Evolutionary conservation across 2,888 invertebrate genomes (phyloP).

Genomic region (Branchipolynoe longqiensis): DNA sequence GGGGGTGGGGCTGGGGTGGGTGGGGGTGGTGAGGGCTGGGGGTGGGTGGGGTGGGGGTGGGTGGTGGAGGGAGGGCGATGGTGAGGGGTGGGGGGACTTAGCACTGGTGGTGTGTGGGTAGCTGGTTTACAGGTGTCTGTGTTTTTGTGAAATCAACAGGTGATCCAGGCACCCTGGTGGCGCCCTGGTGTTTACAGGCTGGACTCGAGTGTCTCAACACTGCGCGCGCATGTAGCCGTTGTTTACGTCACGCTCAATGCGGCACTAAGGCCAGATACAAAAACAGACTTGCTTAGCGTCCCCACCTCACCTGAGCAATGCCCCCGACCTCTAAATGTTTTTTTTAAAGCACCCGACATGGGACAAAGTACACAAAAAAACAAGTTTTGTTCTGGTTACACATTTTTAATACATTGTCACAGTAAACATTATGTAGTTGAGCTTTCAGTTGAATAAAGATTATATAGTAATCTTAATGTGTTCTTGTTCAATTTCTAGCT

Average conservation of each 20-base stretch:
- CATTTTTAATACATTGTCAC: too few relatives aligned
- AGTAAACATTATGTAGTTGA: too few relatives aligned
- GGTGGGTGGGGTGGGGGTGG: background rate
- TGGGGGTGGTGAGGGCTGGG: background rate
- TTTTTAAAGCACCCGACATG: too few relatives aligned
- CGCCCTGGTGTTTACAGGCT: background rate
- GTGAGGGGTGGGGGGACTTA: background rate
- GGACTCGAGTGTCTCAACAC: conserved; percentile 18
- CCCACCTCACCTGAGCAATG: too few relatives aligned
- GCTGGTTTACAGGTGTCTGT: conserved; percentile 2
- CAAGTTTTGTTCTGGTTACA: too few relatives aligned
- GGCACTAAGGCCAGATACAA: background rate
- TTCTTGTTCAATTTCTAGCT: too few relatives aligned
- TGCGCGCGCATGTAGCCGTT: background rate
- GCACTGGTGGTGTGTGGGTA: too few relatives aligned
- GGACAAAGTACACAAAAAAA: too few relatives aligned
- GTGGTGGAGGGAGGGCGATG: background rate
- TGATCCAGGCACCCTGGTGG: background rate
- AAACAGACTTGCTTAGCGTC: too few relatives aligned
- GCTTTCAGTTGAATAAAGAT: too few relatives aligned
- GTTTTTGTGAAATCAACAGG: conserved; percentile 11
- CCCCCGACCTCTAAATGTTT: too few relatives aligned
- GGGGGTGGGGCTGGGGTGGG: background rate
- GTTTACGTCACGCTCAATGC: background rate
- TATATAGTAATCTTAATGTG: too few relatives aligned